Evolutionary conservation across 2,888 invertebrate genomes (phyloP).

Genomic region (Plebejus melissa): DNA sequence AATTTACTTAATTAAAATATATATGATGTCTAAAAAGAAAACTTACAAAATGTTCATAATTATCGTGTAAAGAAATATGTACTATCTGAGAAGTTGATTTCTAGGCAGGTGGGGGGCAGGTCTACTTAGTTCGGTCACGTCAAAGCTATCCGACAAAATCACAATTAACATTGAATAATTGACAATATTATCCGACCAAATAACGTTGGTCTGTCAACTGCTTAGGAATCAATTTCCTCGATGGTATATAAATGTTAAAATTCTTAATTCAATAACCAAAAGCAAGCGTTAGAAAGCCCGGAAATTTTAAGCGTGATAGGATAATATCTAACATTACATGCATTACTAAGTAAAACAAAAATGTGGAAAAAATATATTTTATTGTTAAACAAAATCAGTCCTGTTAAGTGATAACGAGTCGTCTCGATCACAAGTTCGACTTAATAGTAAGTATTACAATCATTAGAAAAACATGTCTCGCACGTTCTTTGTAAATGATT

Average conservation of each 20-base stretch:
- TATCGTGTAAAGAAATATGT: background rate
- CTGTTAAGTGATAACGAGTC: conserved; percentile 70
- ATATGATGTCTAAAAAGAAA: background rate
- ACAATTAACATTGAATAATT: no score
- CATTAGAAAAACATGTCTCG: conserved; percentile 49
- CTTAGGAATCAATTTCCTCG: no score
- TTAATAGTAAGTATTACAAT: conserved; percentile 60
- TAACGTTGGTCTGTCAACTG: no score
- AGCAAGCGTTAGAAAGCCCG: conserved; percentile 73
- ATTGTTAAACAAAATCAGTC: conserved; percentile 76
- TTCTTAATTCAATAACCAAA: conserved; percentile 32
- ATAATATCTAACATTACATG: conserved; percentile 49
- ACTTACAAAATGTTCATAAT: background rate
- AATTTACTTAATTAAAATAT: conserved; percentile 3
- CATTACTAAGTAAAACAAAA: conserved; percentile 67
- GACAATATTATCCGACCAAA: no score
- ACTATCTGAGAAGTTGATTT: no score
- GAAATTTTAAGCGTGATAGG: conserved; percentile 59
- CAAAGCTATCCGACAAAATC: no score
- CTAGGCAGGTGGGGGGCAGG: no score
- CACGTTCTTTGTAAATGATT: conserved; percentile 51
- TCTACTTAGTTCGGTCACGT: no score
- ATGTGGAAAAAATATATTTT: conserved; percentile 63
- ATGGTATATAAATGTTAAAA: background rate
- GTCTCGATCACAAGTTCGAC: conserved; percentile 62